Percentiles rank a stretch among this genome's conserved stretches.
Conservation (phyloP, 2,797 vertebrate genomes). For the Bradypodion pumilum region DNA sequence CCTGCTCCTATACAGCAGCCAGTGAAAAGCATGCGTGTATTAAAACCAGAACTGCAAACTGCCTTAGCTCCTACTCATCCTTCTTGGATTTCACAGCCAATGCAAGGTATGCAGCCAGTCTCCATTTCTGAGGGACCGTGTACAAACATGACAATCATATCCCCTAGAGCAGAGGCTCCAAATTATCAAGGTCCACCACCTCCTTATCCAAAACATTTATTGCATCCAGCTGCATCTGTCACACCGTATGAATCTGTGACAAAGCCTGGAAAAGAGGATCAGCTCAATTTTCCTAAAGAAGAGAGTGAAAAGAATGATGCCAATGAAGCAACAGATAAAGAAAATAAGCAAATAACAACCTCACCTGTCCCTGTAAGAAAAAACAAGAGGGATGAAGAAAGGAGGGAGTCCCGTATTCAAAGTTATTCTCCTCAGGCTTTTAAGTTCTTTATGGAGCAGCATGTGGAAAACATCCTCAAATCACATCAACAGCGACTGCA, state of each 20-base stretch:
- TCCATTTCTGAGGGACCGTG: conserved; percentile 83
- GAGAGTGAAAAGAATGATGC: conserved; percentile 78
- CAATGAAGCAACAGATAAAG: conserved; percentile 80
- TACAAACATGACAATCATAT: conserved; percentile 74
- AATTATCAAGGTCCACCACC: conserved; percentile 96
- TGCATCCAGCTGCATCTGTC: conserved; percentile 81
- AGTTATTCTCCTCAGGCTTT: conserved; percentile 97
- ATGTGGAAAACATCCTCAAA: conserved; percentile 97
- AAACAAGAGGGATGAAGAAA: conserved; percentile 92
- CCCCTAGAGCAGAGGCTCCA: conserved; percentile 85
- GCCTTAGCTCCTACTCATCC: conserved; percentile 94
- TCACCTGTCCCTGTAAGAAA: conserved; percentile 94
- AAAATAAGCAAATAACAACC: conserved; percentile 96
- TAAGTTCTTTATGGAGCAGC: conserved; percentile 99
- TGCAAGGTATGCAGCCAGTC: conserved; percentile 72
- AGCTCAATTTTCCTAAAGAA: conserved; percentile 67
- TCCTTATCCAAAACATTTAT: conserved; percentile 93
- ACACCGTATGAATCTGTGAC: conserved; percentile 78
- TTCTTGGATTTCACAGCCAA: conserved; percentile 86
- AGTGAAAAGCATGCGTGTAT: conserved; percentile 93
- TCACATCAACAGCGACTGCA: conserved; percentile 93
- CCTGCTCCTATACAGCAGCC: conserved; percentile 94
- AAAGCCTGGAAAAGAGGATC: conserved; percentile 83
- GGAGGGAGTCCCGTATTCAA: conserved; percentile 89
- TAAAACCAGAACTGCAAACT: conserved; percentile 94